Evolutionary conservation across 2,113 vertebrate species (phyloP).

Genomic region (Turdus rufiventris): DNA sequence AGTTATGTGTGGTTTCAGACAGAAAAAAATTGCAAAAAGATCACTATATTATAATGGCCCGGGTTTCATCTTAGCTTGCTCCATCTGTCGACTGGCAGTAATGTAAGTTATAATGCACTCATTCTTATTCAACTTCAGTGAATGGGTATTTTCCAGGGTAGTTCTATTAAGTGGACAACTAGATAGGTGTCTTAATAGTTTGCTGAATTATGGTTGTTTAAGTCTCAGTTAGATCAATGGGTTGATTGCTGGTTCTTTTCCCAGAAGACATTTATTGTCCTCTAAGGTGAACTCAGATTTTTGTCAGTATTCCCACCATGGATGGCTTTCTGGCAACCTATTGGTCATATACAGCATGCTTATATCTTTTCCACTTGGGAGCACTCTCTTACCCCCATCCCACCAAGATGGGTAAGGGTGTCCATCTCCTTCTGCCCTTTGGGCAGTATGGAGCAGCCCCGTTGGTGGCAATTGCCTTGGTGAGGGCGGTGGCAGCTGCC

Average conservation of each 20-base stretch:
- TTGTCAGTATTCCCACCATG: background rate
- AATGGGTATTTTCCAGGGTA: slow-evolving; percentile 43
- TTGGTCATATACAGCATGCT: background rate
- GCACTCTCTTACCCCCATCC: background rate
- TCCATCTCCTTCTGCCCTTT: background rate
- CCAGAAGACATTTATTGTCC: slow-evolving; percentile 65
- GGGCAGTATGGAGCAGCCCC: background rate
- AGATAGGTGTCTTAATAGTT: slow-evolving; percentile 38
- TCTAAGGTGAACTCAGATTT: background rate
- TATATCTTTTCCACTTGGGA: background rate
- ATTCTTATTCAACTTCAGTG: slow-evolving; percentile 43
- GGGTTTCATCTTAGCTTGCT: slow-evolving; percentile 25
- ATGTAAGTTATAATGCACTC: slow-evolving; percentile 17
- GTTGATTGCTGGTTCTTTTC: slow-evolving; percentile 62
- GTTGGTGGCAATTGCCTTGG: background rate
- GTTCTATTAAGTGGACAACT: slow-evolving; percentile 37
- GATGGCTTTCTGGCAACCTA: background rate
- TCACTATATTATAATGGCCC: slow-evolving; percentile 50
- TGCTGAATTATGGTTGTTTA: slow-evolving; percentile 42
- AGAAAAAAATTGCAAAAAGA: slow-evolving; percentile 68
- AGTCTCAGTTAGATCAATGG: background rate
- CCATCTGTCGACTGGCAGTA: slow-evolving; percentile 47
- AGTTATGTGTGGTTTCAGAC: slow-evolving; percentile 71
- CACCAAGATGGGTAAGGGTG: background rate
- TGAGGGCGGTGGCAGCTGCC: background rate